Base-by-base conservation (phyloP, 2,888 invertebrate genomes). In the Drosophila subsilvestris region DNA sequence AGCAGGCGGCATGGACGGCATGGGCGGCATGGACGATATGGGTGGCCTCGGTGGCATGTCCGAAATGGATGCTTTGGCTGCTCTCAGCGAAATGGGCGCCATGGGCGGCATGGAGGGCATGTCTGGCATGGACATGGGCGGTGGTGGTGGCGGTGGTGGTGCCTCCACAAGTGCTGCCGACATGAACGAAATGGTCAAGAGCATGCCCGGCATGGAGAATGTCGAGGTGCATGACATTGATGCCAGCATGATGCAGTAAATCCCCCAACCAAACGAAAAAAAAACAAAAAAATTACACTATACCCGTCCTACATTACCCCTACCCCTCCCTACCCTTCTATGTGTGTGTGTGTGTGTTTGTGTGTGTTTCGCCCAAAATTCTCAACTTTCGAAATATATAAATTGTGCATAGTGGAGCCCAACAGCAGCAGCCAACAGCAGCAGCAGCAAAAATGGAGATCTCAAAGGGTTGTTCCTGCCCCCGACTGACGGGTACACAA, bases 1-100 rank as follows among this genome's bases (percentile, higher is more conserved):
- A 49, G 95, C 95, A 22, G 96, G 95, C 5, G 75, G 44, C 20
- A 93, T n/a, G 6, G 95, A 95, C 93, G 95, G 95, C 54, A 95
- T 95, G 44, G 96, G 95, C 6, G 60, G 47, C 25, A 72, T 89
- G 12, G 69, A 84, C 18, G 94, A 85, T 48, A 79, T 90, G 80
- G 74, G 71, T 1, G 74, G 66, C 2, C 12, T 72, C 10, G 73
- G 69, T 1, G 67, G 53, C 8, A 32, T 74, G 76, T 69, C 42
- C 7, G 78, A 54, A 3, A 50, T 71, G 54, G 79, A 61, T 0
- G 79, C 59, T 17, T 58, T 80, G 69, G 61, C 58, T 2, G 82
- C 58, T 8, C 32, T 78, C 32, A 73, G 70, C 0, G 69, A 48
- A 3, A 14, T 68, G 57, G 44, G 53, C 0, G 66, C 37, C 1